Percentiles rank a stretch among this genome's conserved stretches.
phyloP scores from a whole-genome alignment of 2,113 vertebrate genomes.

The Microcebus tavaratra region DNA sequence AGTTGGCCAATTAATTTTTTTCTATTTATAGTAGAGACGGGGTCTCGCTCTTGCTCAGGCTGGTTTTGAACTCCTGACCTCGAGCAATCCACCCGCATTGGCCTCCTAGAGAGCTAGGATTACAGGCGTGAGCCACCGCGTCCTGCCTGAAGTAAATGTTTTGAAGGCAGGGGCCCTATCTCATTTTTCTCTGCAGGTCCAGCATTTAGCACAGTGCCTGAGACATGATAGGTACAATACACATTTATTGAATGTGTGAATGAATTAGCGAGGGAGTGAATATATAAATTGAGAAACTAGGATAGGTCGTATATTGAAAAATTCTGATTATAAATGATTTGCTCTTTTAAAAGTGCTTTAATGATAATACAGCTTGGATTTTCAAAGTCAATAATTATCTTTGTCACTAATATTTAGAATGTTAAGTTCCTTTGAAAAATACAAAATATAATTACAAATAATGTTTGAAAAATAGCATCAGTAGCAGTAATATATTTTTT shows the following conservation, averaged over 20 bases:
- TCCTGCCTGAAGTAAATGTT: neutral
- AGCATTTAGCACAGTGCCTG: neutral
- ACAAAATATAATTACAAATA: neutral
- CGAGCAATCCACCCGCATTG: too few relatives aligned
- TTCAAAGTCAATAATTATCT: conserved; percentile 26
- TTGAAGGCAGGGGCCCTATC: neutral
- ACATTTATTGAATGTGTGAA: neutral
- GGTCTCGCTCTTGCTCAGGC: too few relatives aligned
- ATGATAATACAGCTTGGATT: neutral
- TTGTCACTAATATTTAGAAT: neutral
- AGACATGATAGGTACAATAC: neutral
- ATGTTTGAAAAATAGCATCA: neutral
- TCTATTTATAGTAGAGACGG: too few relatives aligned
- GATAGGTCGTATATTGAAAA: neutral
- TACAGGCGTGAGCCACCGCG: too few relatives aligned
- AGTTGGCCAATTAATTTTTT: too few relatives aligned
- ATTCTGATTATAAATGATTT: neutral
- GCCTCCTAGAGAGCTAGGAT: too few relatives aligned
- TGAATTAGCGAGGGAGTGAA: neutral
- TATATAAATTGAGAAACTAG: neutral
- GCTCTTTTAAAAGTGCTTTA: neutral
- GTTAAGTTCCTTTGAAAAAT: neutral
- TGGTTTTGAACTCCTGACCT: too few relatives aligned
- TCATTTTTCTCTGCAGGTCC: neutral
- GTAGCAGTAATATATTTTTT: neutral